phyloP scores from a whole-genome alignment of 2,113 vertebrate genomes.

The Microcebus jonahi region DNA sequence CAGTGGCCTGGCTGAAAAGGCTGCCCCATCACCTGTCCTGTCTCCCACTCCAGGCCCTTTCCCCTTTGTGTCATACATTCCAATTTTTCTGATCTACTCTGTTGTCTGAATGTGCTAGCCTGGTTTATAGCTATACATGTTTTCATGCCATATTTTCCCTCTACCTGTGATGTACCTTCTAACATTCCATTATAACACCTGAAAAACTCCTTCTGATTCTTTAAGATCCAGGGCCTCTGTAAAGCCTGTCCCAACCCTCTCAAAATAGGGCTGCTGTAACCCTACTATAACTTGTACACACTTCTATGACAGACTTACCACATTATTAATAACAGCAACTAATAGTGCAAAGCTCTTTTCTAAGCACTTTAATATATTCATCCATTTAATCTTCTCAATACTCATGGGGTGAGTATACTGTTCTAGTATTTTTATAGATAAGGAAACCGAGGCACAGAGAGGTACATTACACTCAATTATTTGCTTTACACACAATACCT shows the following conservation, averaged over 20 bases:
- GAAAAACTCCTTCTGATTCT: neutral
- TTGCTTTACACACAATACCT: neutral
- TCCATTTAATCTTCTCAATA: constrained; percentile 28
- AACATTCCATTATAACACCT: neutral
- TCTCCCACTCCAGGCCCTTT: neutral
- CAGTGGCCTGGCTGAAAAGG: neutral
- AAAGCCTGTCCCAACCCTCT: neutral
- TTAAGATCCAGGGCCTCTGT: neutral
- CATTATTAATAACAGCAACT: neutral
- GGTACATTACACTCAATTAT: neutral
- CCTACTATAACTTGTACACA: neutral
- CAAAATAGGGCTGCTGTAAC: constrained; percentile 12
- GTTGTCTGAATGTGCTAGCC: neutral
- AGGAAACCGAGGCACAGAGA: constrained; percentile 10
- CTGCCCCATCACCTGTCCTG: neutral
- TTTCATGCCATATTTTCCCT: neutral
- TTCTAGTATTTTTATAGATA: constrained; percentile 1
- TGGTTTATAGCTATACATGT: neutral
- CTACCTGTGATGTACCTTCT: neutral
- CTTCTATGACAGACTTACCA: neutral
- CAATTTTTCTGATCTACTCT: neutral
- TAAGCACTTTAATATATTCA: constrained; percentile 30
- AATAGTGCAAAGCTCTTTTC: neutral
- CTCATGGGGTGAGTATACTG: neutral
- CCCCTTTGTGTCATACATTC: neutral